Base-by-base conservation (phyloP, 2,797 vertebrate genomes). In the Sebastes oblongus region DNA sequence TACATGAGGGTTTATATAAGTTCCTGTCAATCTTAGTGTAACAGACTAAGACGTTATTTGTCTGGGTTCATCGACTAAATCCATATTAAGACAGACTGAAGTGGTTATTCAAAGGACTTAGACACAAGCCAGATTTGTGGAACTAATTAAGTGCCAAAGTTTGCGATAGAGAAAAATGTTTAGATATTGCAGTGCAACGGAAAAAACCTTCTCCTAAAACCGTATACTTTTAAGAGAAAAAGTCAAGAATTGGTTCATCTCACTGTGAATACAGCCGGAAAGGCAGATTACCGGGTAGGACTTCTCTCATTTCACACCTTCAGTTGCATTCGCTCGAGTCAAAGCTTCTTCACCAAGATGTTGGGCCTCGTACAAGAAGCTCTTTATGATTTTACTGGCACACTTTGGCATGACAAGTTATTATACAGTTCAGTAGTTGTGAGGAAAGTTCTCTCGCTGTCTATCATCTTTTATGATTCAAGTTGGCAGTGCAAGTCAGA, bases 11-110 rank as follows among this genome's bases (percentile, higher is more conserved):
- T 59, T 54, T 24, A 59, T 70, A 50, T 46, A 72, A 86, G 58
- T 65, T 76, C 29, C 65, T 24, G 64, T 62, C 70, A 86, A 7
- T 82, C 72, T 69, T 6, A 54, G 34, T 75, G 55, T 59, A 69
- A 65, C 56, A 42, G 75, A 55, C 59, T 59, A 12, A 58, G 54
- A 79, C 55, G 77, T 83, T 86, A 78, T 90, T 83, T 81, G 81
- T 86, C 72, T 78, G 75, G 86, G 72, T 86, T 80, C 75, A 32
- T 52, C n/a, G 61, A 83, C 73, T 84, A 88, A 88, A 90, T 82
- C 84, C 81, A 83, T 74, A 83, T 81, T 25, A 86, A 81, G 56
- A 74, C 64, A 50, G 46, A 66, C 9, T 73, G 50, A 55, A 82
- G 81, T 25, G 58, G 14, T 66, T 24, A 54, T 61, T 75, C 70